Evolutionary conservation across 2,797 vertebrate genomes (phyloP).

Genomic region (Crocidura indochinensis): DNA sequence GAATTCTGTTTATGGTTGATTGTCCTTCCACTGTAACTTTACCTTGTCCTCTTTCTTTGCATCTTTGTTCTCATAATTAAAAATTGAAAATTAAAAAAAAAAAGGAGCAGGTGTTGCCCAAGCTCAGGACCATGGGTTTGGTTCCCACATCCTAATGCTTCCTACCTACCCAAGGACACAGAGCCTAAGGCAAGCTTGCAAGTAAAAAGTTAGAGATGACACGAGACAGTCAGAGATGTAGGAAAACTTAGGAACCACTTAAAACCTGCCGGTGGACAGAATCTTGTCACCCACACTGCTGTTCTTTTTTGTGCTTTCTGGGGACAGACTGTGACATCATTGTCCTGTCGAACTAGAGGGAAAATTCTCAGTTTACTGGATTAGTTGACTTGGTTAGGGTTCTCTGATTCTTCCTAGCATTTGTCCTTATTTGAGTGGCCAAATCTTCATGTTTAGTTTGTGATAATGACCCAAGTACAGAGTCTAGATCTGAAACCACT

Average conservation of each 20-base stretch:
- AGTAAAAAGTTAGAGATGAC: background rate
- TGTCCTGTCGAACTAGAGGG: background rate
- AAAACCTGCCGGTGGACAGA: background rate
- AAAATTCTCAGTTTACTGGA: slow-evolving; percentile 34
- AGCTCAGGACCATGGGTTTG: too few species aligned
- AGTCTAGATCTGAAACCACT: slow-evolving; percentile 77
- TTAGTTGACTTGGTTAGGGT: background rate
- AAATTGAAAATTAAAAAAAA: too few species aligned
- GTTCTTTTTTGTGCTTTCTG: background rate
- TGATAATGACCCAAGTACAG: slow-evolving; percentile 21
- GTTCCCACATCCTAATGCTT: background rate
- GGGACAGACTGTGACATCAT: background rate
- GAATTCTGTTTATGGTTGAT: too few species aligned
- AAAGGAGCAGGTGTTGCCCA: too few species aligned
- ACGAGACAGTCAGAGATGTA: background rate
- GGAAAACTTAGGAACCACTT: background rate
- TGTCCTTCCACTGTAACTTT: too few species aligned
- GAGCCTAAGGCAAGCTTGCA: slow-evolving; percentile 12
- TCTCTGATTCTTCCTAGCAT: background rate
- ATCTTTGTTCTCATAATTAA: too few species aligned
- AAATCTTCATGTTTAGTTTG: background rate
- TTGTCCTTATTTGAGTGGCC: background rate
- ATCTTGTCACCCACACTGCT: background rate
- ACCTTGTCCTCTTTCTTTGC: too few species aligned
- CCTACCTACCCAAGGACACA: background rate